Conservation (phyloP, 92 coral and sea anemone species). For the Zoanthus sociatus region DNA sequence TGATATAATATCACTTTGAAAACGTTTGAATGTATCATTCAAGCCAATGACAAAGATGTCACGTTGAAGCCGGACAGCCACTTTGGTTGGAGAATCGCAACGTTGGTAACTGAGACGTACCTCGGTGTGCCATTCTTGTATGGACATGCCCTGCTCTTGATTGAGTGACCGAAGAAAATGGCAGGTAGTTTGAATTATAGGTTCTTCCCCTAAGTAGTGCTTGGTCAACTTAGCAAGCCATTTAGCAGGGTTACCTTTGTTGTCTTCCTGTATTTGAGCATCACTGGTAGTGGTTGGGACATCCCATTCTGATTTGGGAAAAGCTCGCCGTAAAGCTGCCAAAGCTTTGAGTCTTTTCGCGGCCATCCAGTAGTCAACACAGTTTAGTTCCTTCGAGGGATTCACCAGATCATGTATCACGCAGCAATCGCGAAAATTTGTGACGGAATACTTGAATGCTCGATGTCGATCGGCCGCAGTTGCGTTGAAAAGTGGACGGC, state of each 20-base stretch:
- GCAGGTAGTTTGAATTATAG: conserved; percentile 59
- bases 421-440: too few relatives aligned
- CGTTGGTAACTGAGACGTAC: conserved; percentile 66
- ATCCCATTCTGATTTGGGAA: conserved; percentile 6
- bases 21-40: conserved; percentile 51
- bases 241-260: conserved; percentile 48
- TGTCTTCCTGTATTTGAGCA: not conserved
- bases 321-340: not conserved
- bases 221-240: conserved; percentile 55
- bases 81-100: conserved; percentile 56
- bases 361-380: not conserved
- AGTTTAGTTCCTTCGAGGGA: not conserved
- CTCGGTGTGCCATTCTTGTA: conserved; percentile 66
- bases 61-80: conserved; percentile 55
- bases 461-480: too few relatives aligned
- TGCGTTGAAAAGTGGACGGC: too few relatives aligned
- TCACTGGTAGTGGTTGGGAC: not conserved
- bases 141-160: conserved; percentile 73
- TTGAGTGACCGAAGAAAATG: conserved; percentile 54
- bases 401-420: not conserved
- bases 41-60: conserved; percentile 72
- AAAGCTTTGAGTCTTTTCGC: not conserved
- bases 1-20: too few relatives aligned
- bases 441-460: too few relatives aligned
- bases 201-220: conserved; percentile 58